Conservation (phyloP, 2,797 vertebrate species). For the Amazona finschi region DNA sequence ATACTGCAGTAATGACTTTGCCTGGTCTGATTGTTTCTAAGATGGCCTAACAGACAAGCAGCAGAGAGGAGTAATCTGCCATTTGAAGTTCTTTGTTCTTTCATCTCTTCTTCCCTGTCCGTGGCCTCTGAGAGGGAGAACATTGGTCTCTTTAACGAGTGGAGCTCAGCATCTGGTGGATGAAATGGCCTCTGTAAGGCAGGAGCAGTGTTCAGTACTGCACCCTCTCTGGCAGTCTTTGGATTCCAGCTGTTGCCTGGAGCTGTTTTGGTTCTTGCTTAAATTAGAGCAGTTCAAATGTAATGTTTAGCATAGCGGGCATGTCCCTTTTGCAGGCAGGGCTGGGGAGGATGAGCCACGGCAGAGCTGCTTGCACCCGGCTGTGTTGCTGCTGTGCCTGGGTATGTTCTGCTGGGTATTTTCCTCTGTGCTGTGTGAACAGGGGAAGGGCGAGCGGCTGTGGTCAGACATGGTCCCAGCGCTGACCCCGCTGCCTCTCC, state of each 20-base stretch:
- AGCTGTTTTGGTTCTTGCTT: conserved; percentile 36
- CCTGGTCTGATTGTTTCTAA: conserved; percentile 24
- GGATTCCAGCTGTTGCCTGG: conserved; percentile 7
- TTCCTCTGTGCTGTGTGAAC: neutral
- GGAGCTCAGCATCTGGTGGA: neutral
- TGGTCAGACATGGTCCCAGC: neutral
- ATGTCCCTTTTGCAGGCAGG: neutral
- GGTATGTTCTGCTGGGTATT: neutral
- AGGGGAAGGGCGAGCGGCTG: rapidly evolving
- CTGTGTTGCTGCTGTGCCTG: neutral
- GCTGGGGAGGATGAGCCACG: neutral
- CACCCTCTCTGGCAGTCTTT: neutral
- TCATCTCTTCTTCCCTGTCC: neutral
- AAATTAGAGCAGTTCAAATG: neutral
- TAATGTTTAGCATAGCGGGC: neutral
- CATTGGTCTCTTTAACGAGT: neutral
- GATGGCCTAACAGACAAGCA: neutral
- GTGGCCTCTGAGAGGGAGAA: neutral
- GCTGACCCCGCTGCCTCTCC: neutral
- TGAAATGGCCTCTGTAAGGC: neutral
- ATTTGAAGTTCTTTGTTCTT: conserved; percentile 38
- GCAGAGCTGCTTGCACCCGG: neutral
- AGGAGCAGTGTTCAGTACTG: neutral
- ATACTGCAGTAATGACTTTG: conserved; percentile 23
- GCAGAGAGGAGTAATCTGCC: conserved; percentile 9